phyloP scores from a whole-genome alignment of 2,888 invertebrate genomes.

The Polyploca ridens region DNA sequence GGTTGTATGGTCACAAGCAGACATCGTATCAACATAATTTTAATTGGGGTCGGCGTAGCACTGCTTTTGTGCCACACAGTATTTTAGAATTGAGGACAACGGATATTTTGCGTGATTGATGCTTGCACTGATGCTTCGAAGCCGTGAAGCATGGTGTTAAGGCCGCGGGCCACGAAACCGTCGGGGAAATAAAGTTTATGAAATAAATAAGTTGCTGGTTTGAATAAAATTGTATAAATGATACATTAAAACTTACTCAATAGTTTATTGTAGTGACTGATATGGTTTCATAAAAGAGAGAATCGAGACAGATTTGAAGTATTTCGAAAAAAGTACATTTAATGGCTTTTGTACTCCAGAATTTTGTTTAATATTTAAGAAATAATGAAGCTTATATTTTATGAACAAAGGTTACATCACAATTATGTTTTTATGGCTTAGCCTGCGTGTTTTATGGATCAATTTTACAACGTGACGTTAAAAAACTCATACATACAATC shows the following conservation, averaged over 20 bases:
- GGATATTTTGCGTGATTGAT: conserved; percentile 32
- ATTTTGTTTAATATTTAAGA: no score
- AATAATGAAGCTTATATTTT: no score
- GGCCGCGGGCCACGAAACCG: conserved; percentile 18
- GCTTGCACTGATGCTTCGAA: conserved; percentile 17
- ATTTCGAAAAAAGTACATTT: no score
- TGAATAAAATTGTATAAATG: no score
- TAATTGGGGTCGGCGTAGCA: conserved; percentile 5
- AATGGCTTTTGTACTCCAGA: no score
- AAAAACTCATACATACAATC: conserved; percentile 15
- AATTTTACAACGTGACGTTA: conserved; percentile 15
- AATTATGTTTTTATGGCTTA: not conserved
- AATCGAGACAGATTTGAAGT: no score
- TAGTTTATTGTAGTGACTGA: no score
- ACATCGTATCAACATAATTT: not conserved
- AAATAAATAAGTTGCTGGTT: no score
- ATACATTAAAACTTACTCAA: no score
- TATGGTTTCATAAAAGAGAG: no score
- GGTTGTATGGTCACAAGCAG: not conserved
- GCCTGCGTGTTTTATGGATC: conserved; percentile 14
- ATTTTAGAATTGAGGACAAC: conserved; percentile 24
- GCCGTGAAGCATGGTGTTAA: conserved; percentile 19
- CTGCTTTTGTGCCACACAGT: conserved; percentile 16
- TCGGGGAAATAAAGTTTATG: not conserved
- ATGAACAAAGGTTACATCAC: no score